A percentile compares a stretch with the other conserved stretches of the same genome.
Conservation (phyloP, 2,888 invertebrate genomes). For the Nymphalis urticae region DNA sequence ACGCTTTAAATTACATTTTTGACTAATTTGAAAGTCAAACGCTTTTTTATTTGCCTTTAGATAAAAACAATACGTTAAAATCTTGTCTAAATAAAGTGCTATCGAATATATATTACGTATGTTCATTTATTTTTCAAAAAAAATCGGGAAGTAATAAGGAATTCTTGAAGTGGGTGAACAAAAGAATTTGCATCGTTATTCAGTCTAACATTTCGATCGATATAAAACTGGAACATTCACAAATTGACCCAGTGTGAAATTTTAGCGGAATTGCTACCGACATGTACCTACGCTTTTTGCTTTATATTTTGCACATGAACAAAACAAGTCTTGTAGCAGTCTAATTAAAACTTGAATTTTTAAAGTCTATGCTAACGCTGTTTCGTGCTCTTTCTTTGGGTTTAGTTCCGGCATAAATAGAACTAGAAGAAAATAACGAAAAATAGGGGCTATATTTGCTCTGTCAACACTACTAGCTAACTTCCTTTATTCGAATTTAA, state of each 20-base stretch:
- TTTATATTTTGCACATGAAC: conserved; percentile 12
- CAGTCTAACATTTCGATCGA: conserved; percentile 31
- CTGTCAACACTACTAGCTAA: too few relatives aligned
- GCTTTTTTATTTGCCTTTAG: too few relatives aligned
- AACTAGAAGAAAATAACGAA: neutral
- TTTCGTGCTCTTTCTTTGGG: neutral
- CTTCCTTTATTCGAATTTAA: too few relatives aligned
- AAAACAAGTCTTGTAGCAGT: conserved; percentile 20
- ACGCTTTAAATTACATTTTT: too few relatives aligned
- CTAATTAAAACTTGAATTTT: conserved; percentile 30
- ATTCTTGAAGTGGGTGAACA: conserved; percentile 30
- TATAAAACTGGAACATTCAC: conserved; percentile 37
- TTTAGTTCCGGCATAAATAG: neutral
- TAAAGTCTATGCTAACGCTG: neutral
- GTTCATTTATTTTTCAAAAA: too few relatives aligned
- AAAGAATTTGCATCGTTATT: conserved; percentile 35
- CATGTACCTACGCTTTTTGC: conserved; percentile 5
- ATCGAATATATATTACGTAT: too few relatives aligned
- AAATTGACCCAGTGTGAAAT: conserved; percentile 40
- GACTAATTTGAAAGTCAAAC: too few relatives aligned
- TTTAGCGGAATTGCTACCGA: conserved; percentile 33
- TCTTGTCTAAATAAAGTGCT: too few relatives aligned
- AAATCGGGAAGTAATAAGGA: neutral
- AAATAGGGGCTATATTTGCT: too few relatives aligned
- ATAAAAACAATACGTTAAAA: too few relatives aligned